A percentile compares a stretch with the other conserved stretches of the same genome.
These are phyloP conservation scores for Mellilla xanthometata DNA, from an alignment of 2,888 invertebrate genomes.

Conservation along the genomic window DNA sequence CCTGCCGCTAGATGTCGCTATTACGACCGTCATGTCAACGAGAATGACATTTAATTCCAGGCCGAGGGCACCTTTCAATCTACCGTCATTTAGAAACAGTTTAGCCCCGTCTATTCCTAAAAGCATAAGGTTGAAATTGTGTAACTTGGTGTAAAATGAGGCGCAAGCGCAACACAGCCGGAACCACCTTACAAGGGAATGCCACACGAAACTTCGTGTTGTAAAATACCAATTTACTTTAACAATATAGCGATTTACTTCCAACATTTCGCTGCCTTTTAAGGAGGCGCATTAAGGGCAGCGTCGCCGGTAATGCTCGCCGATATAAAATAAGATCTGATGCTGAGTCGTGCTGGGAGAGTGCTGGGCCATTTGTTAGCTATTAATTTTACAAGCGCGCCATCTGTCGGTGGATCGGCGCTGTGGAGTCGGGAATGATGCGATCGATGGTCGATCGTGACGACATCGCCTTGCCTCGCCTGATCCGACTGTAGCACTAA, in stretches of 20 bases:
- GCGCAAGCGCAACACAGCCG: conserved; percentile 11
- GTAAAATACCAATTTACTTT: conserved; percentile 78
- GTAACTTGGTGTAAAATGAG: not conserved
- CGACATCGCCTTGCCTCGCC: conserved; percentile 19
- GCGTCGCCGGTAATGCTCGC: conserved; percentile 57
- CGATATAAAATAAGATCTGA: conserved; percentile 43
- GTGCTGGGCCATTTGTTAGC: conserved; percentile 47
- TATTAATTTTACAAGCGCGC: conserved; percentile 55
- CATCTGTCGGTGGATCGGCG: conserved; percentile 40
- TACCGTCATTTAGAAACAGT: conserved; percentile 2
- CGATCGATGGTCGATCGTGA: conserved; percentile 28
- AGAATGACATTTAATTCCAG: conserved; percentile 62
- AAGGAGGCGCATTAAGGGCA: conserved; percentile 69
- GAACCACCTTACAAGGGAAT: conserved; percentile 46
- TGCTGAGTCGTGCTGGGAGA: conserved; percentile 6
- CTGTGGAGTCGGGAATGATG: conserved; percentile 28
- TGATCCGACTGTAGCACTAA: conserved; percentile 5
- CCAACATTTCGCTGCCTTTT: conserved; percentile 67
- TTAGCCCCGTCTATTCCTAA: conserved; percentile 4
- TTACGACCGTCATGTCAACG: conserved; percentile 57
- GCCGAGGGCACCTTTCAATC: conserved; percentile 6
- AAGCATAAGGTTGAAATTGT: conserved; percentile 33
- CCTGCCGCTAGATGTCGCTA: conserved; percentile 57
- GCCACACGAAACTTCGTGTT: conserved; percentile 66
- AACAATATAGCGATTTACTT: conserved; percentile 76